Conservation (phyloP, 2,888 invertebrate species). For the Athalia rosae region DNA sequence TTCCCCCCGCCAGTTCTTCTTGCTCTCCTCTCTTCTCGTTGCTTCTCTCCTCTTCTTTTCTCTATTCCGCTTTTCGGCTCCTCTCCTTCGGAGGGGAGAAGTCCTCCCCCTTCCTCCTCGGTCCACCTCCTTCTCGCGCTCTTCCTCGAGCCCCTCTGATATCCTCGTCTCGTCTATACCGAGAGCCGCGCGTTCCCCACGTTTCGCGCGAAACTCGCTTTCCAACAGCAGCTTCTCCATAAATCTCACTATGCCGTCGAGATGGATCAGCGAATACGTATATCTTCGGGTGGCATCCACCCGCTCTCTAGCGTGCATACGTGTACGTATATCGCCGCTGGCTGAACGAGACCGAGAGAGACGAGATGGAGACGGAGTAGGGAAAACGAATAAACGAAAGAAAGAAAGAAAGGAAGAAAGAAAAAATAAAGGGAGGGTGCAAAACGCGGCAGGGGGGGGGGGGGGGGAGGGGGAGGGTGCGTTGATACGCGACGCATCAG, state of each 20-base stretch:
- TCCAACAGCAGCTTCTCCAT: conserved; percentile 65
- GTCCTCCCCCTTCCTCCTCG: conserved; percentile 34
- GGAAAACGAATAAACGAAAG: no score
- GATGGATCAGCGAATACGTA: conserved; percentile 70
- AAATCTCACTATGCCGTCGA: conserved; percentile 72
- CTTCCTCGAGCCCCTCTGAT: conserved; percentile 46
- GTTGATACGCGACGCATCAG: conserved; percentile 49
- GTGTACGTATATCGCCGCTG: neutral
- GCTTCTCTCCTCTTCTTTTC: conserved; percentile 44
- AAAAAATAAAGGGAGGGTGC: no score
- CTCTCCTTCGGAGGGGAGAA: neutral
- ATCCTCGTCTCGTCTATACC: conserved; percentile 39
- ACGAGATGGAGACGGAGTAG: no score
- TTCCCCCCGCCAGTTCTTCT: conserved; percentile 30
- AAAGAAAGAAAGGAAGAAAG: no score
- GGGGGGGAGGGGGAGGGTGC: neutral
- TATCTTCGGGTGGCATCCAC: conserved; percentile 44
- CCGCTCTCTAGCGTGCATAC: conserved; percentile 3
- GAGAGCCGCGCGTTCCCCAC: conserved; percentile 37
- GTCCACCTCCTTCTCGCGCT: conserved; percentile 46
- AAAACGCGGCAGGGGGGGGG: neutral
- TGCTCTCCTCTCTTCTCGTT: conserved; percentile 46
- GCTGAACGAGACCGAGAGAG: no score
- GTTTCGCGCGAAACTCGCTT: conserved; percentile 45
- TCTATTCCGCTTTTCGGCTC: conserved; percentile 31